Percentiles rank a stretch among this genome's conserved stretches.
Conservation (phyloP, 2,113 vertebrate genomes). For the Amazona guildingii region DNA sequence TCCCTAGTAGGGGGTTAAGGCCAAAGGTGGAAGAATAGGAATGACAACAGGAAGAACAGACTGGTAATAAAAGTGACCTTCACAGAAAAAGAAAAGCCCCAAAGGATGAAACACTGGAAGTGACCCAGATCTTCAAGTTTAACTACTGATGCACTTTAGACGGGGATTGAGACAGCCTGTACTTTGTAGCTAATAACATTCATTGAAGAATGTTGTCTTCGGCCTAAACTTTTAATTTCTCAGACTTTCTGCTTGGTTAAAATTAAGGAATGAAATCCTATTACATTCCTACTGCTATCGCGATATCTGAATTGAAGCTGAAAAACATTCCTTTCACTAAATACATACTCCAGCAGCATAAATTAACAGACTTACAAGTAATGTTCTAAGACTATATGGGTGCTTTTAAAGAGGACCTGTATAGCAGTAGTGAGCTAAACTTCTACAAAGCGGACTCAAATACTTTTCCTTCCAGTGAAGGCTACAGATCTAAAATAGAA, state of each 20-base stretch:
- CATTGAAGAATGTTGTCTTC: background rate
- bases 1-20: constrained; percentile 14
- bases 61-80: constrained; percentile 36
- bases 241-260: background rate
- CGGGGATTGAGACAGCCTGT: background rate
- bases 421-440: background rate
- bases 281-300: background rate
- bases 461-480: background rate
- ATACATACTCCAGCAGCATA: background rate
- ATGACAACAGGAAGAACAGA: constrained; percentile 18
- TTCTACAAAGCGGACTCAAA: background rate
- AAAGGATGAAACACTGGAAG: constrained; percentile 15
- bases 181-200: background rate
- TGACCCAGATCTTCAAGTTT: constrained; percentile 22
- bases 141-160: background rate
- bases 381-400: background rate
- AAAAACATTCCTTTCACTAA: background rate
- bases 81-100: constrained; percentile 1
- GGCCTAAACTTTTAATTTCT: background rate
- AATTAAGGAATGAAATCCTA: background rate
- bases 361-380: background rate
- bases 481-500: background rate
- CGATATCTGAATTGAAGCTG: background rate
- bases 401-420: background rate
- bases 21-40: constrained; percentile 33